A percentile compares a stretch with the other conserved stretches of the same genome.
Conservation (phyloP, 2,888 invertebrate species). For the Gibbula magus region DNA sequence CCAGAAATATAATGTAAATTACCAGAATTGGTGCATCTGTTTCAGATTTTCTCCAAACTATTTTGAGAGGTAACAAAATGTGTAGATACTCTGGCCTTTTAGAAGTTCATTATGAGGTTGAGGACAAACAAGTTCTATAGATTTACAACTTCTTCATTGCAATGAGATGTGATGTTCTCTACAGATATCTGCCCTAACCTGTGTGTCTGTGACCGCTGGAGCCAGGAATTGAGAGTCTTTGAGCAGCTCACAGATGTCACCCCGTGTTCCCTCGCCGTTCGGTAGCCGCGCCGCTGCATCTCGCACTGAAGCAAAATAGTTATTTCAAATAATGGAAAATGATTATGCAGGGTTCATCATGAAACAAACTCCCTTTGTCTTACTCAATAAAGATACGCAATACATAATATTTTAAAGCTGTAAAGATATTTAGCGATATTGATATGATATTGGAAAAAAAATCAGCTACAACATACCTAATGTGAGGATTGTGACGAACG, state of each 20-base stretch:
- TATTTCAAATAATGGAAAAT: not conserved
- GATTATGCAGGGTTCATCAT: too few relatives aligned
- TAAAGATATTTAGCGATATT: not conserved
- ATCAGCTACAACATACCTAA: constrained; percentile 77
- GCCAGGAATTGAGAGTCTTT: constrained; percentile 84
- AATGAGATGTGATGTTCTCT: too few relatives aligned
- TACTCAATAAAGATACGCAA: not conserved
- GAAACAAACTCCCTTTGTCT: constrained; percentile 84
- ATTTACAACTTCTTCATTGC: too few relatives aligned
- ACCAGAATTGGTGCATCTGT: too few relatives aligned
- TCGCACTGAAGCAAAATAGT: constrained; percentile 79
- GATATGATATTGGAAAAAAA: not conserved
- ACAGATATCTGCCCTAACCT: constrained; percentile 58
- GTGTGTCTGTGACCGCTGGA: constrained; percentile 75
- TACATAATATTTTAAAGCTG: not conserved
- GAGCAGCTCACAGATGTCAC: constrained; percentile 91
- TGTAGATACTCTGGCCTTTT: too few relatives aligned
- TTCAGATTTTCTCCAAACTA: too few relatives aligned
- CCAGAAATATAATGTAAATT: too few relatives aligned
- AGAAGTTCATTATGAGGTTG: too few relatives aligned
- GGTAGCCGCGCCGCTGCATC: constrained; percentile 95
- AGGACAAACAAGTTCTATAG: too few relatives aligned
- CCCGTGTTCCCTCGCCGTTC: constrained; percentile 93
- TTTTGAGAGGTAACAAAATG: too few relatives aligned
- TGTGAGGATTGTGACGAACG: constrained; percentile 92